A percentile compares a stretch with the other conserved stretches of the same genome.
phyloP scores from a whole-genome alignment of 2,113 vertebrate species.

The Oncorhynchus keta region DNA sequence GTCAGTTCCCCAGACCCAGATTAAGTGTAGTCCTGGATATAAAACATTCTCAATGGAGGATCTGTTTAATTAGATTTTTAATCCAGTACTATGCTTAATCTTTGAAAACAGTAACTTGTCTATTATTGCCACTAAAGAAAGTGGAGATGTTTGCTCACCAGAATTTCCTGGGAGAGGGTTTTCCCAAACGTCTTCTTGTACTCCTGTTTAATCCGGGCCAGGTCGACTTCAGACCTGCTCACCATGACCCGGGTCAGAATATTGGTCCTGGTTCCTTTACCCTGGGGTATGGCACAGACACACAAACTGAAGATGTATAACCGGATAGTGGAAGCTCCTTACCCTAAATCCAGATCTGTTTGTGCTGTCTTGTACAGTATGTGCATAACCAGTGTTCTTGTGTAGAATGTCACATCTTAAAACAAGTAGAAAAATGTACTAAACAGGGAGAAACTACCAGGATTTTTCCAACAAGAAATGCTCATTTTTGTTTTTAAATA shows the following conservation, averaged over 20 bases:
- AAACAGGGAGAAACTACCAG: too few species aligned
- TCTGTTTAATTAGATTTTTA: too few species aligned
- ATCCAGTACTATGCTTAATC: background rate
- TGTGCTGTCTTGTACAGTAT: too few species aligned
- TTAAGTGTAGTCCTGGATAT: too few species aligned
- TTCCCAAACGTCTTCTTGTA: slow-evolving; percentile 80
- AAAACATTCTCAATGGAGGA: too few species aligned
- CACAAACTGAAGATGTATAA: background rate
- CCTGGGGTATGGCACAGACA: slow-evolving; percentile 60
- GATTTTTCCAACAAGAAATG: too few species aligned
- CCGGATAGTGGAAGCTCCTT: too few species aligned
- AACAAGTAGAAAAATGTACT: too few species aligned
- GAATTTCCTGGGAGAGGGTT: slow-evolving; percentile 83
- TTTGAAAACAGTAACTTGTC: background rate
- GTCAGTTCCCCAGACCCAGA: too few species aligned
- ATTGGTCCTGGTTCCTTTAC: slow-evolving; percentile 77
- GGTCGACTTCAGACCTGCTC: slow-evolving; percentile 87
- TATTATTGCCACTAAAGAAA: background rate
- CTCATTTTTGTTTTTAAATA: background rate
- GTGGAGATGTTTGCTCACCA: slow-evolving; percentile 67
- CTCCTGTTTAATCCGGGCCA: slow-evolving; percentile 85
- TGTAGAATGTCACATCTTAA: too few species aligned
- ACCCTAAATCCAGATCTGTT: too few species aligned
- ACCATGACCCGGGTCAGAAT: slow-evolving; percentile 89
- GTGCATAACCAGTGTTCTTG: too few species aligned